Evolutionary conservation across 2,113 vertebrate genomes (phyloP).

Genomic region (Bostrychus sinensis): DNA sequence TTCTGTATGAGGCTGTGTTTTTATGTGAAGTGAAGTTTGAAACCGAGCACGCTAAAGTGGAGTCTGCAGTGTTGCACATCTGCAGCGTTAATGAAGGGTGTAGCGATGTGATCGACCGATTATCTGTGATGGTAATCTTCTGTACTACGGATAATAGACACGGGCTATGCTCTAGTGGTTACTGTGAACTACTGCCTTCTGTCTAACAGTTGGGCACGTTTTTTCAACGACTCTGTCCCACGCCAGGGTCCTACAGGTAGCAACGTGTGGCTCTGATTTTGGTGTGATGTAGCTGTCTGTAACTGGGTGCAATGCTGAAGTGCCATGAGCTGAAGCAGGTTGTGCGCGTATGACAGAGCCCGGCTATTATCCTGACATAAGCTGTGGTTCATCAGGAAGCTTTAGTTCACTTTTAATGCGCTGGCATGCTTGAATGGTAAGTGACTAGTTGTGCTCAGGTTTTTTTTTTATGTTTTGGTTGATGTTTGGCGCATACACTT

Average conservation of each 20-base stretch:
- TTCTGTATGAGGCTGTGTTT: neutral
- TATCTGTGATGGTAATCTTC: conserved; percentile 3
- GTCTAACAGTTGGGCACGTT: conserved; percentile 58
- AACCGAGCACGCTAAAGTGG: conserved; percentile 23
- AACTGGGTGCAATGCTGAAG: conserved; percentile 14
- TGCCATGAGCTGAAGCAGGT: neutral
- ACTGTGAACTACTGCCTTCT: neutral
- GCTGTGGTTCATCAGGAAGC: conserved; percentile 28
- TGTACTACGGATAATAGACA: neutral
- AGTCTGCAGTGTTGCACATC: conserved; percentile 28
- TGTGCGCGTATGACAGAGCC: conserved; percentile 26
- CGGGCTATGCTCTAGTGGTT: neutral
- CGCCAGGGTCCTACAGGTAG: conserved; percentile 51
- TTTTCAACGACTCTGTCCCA: conserved; percentile 49
- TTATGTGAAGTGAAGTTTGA: neutral
- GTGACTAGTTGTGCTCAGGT: conserved; percentile 25
- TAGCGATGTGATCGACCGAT: neutral
- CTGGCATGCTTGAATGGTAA: neutral
- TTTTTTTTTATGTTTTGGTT: neutral
- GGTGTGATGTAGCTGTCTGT: conserved; percentile 11
- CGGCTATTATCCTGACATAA: conserved; percentile 8
- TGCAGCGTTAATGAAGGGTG: conserved; percentile 5
- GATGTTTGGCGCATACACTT: conserved; percentile 57
- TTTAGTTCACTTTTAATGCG: neutral
- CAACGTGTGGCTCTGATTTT: conserved; percentile 24